Conservation (phyloP, 2,113 vertebrate genomes). For the Cavia aperea region DNA sequence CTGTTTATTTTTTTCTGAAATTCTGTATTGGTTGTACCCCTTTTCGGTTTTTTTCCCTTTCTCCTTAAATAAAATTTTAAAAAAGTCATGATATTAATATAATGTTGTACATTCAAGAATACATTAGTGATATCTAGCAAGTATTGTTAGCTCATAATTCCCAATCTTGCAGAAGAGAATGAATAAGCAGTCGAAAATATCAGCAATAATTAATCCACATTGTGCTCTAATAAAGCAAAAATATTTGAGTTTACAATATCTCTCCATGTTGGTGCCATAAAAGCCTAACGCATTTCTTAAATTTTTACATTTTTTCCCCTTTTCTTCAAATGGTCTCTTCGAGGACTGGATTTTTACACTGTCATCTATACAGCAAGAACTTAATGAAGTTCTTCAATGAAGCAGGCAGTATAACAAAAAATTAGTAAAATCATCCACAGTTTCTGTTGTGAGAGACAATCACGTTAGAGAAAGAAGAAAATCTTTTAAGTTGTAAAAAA, state of each 20-base stretch:
- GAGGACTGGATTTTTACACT: neutral
- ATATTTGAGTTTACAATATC: constrained; percentile 15
- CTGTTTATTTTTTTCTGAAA: too few relatives aligned
- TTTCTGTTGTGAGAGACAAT: neutral
- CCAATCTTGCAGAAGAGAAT: neutral
- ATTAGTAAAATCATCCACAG: neutral
- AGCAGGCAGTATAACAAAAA: neutral
- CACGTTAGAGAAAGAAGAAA: neutral
- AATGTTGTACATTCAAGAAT: neutral
- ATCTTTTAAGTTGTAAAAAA: neutral
- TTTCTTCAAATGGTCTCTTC: neutral
- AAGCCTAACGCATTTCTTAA: constrained; percentile 9
- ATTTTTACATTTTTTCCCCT: neutral
- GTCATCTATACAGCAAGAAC: constrained; percentile 3
- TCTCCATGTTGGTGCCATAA: neutral
- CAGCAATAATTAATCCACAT: constrained; percentile 47
- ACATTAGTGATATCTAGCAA: constrained; percentile 19
- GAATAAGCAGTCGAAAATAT: constrained; percentile 20
- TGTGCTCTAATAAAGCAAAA: constrained; percentile 44
- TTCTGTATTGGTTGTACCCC: too few relatives aligned
- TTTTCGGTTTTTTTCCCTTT: too few relatives aligned
- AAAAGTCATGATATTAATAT: neutral
- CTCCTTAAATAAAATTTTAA: neutral
- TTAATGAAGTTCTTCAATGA: neutral
- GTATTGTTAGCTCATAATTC: constrained; percentile 19